Conservation (phyloP, 2,888 invertebrate genomes). For the Osmoderma eremita region DNA sequence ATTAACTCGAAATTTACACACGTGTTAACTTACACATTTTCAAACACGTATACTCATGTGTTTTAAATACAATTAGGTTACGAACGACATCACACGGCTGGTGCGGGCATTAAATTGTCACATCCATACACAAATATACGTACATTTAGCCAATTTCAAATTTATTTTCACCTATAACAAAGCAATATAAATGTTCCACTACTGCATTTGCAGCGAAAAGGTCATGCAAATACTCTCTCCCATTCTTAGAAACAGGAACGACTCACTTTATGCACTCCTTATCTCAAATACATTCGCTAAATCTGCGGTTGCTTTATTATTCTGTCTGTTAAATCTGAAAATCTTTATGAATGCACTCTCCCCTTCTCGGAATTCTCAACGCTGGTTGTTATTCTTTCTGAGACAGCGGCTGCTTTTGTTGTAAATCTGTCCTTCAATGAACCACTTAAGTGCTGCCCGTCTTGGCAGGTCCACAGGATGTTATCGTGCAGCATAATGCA, state of each 20-base stretch:
- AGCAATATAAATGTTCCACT: too few relatives aligned
- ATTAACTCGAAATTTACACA: too few relatives aligned
- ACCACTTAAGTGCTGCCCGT: background rate
- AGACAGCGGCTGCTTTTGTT: background rate
- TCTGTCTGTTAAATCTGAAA: slow-evolving; percentile 15
- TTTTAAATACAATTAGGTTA: too few relatives aligned
- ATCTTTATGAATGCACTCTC: slow-evolving; percentile 19
- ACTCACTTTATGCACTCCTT: slow-evolving; percentile 2
- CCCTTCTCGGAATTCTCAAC: slow-evolving; percentile 17
- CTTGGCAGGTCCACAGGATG: slow-evolving; percentile 21
- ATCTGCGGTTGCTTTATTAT: slow-evolving; percentile 29
- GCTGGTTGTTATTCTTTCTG: slow-evolving; percentile 21
- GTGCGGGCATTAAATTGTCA: too few relatives aligned
- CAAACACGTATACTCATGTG: too few relatives aligned
- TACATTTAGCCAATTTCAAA: too few relatives aligned
- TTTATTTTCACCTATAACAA: too few relatives aligned
- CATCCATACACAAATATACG: too few relatives aligned
- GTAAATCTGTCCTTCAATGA: slow-evolving; percentile 18
- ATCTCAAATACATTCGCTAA: slow-evolving; percentile 5
- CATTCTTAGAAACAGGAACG: slow-evolving; percentile 3
- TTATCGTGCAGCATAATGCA: background rate
- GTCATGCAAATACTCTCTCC: background rate
- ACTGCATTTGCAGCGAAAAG: too few relatives aligned
- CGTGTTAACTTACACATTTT: too few relatives aligned
- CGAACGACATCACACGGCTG: too few relatives aligned